Conservation (phyloP, 2,113 vertebrate species). For the Psettodes erumei region DNA sequence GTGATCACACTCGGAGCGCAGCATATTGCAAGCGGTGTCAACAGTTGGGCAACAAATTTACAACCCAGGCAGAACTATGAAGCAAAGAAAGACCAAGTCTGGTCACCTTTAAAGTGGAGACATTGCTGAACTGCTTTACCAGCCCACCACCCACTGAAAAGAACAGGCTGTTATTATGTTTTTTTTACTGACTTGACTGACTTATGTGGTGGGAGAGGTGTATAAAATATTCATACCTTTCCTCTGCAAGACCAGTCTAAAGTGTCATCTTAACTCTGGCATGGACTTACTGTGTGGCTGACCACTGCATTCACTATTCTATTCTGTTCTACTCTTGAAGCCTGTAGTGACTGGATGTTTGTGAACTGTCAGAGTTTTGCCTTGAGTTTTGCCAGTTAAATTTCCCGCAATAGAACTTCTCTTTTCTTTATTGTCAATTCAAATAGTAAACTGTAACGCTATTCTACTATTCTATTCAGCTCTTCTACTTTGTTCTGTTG, state of each 20-base stretch:
- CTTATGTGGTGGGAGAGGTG: slow-evolving; percentile 51
- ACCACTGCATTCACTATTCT: slow-evolving; percentile 49
- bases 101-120: slow-evolving; percentile 56
- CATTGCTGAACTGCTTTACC: slow-evolving; percentile 43
- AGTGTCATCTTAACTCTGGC: slow-evolving; percentile 56
- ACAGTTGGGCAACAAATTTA: slow-evolving; percentile 79
- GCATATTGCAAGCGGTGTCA: slow-evolving; percentile 79
- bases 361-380: slow-evolving; percentile 21
- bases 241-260: slow-evolving; percentile 56
- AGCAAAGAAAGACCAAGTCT: slow-evolving; percentile 62
- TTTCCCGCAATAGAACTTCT: neutral
- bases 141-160: slow-evolving; percentile 42
- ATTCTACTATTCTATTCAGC: neutral
- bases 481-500: slow-evolving; percentile 13
- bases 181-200: slow-evolving; percentile 54
- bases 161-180: slow-evolving; percentile 56
- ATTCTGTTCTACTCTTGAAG: slow-evolving; percentile 40
- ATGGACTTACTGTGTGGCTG: slow-evolving; percentile 40
- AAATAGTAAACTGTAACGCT: neutral
- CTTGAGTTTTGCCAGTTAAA: slow-evolving; percentile 30
- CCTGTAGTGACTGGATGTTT: slow-evolving; percentile 18
- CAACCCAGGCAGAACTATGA: slow-evolving; percentile 51
- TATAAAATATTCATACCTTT: slow-evolving; percentile 73
- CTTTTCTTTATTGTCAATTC: slow-evolving; percentile 10
- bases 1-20: slow-evolving; percentile 62